phyloP scores from a whole-genome alignment of 2,888 invertebrate genomes.

The Petrolisthes cinctipes region DNA sequence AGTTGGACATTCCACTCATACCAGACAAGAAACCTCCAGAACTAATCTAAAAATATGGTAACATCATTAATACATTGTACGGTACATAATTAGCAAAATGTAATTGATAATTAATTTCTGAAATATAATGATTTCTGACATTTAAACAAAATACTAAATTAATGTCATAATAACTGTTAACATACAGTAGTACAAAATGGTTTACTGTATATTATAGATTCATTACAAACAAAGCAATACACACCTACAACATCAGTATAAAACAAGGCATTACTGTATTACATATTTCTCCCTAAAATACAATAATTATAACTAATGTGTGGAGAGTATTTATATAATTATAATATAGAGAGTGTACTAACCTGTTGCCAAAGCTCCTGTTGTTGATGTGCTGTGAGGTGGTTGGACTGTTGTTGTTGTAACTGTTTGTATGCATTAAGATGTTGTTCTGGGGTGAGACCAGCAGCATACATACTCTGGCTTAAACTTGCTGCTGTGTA shows the following conservation, averaged over 20 bases:
- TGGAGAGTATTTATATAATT: background rate
- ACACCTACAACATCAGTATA: no score
- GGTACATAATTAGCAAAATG: background rate
- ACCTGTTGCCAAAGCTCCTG: slow-evolving; percentile 55
- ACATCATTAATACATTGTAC: background rate
- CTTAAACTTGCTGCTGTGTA: slow-evolving; percentile 27
- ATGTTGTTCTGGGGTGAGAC: slow-evolving; percentile 35
- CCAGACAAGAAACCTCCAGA: slow-evolving; percentile 22
- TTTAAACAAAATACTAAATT: background rate
- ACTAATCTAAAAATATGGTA: slow-evolving; percentile 16
- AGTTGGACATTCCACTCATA: slow-evolving; percentile 31
- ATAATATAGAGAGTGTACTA: background rate
- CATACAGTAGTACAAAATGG: no score
- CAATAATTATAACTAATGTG: background rate
- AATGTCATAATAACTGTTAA: no score
- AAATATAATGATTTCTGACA: background rate
- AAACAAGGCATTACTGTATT: no score
- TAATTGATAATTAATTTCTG: background rate
- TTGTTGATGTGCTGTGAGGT: slow-evolving; percentile 46
- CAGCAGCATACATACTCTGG: slow-evolving; percentile 37
- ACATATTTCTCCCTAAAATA: background rate
- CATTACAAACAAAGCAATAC: no score
- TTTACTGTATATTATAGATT: no score
- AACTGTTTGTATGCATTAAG: slow-evolving; percentile 35
- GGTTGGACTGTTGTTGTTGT: slow-evolving; percentile 44